Evolutionary conservation across 2,113 vertebrate species (phyloP).

Genomic region (Scolopax mira): DNA sequence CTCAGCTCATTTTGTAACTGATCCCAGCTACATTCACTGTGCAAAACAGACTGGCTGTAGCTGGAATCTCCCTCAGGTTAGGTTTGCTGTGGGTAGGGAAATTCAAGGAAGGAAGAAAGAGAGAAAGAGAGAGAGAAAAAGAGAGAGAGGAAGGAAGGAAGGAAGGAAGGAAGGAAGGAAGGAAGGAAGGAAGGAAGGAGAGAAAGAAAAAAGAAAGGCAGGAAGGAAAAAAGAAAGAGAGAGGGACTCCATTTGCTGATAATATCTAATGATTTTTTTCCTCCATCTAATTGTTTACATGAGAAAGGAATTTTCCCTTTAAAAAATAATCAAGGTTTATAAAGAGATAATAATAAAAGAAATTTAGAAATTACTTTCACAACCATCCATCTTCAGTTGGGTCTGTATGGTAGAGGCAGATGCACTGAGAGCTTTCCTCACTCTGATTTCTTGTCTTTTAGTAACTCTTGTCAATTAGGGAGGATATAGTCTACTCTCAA

Average conservation of each 20-base stretch:
- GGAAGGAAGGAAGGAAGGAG: accelerated
- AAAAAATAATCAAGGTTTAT: background rate
- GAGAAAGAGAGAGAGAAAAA: accelerated
- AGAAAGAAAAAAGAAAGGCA: accelerated
- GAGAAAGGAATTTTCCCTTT: background rate
- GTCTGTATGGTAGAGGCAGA: conserved; percentile 17
- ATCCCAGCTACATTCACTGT: conserved; percentile 37
- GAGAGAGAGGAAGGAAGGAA: background rate
- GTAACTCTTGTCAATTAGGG: conserved; percentile 46
- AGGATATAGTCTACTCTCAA: conserved; percentile 41
- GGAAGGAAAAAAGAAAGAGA: accelerated
- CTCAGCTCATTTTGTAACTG: conserved; percentile 61
- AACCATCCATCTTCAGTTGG: background rate
- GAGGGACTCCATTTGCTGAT: background rate
- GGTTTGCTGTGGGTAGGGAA: background rate
- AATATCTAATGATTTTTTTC: background rate
- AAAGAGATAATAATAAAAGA: background rate
- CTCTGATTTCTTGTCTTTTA: conserved; percentile 47
- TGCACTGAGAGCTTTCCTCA: conserved; percentile 8
- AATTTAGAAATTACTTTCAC: conserved; percentile 32
- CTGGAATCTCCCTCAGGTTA: conserved; percentile 31
- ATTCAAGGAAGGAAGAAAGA: background rate
- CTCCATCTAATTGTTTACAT: background rate
- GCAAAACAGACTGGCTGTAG: conserved; percentile 1
- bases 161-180: too few relatives aligned